Evolutionary conservation across 2,888 invertebrate species (phyloP), one percentile per base, ranked within the genome.

Genomic region (Lithophane leautieri): DNA sequence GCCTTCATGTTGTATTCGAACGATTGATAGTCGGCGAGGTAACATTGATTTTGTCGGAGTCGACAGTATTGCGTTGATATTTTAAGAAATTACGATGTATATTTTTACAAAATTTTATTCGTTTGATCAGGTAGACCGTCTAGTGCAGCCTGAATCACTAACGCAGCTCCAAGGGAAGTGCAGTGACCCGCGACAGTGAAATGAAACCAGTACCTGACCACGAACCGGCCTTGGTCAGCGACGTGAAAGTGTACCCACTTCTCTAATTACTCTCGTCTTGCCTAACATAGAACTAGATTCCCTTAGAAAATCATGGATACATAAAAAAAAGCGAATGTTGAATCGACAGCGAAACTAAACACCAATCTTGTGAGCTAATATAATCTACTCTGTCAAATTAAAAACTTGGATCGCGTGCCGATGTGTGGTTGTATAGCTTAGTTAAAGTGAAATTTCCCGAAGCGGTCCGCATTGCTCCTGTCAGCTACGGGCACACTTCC

Each of bases 131-230:
- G 61, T 56, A 63, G 28, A 58, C 68, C 34, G 52, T 50, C 56
- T 80, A 75, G 8, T 25, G 65, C 54, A 54, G 47, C 54, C 66
- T 68, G 68, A 73, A 76, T 78, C 66, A 69, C 68, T 71, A 69
- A 82, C 50, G 52, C 44, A 70, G 61, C 60, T 82, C 77, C 71
- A 79, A 83, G 73, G 66, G 80, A 88, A 89, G 94, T 92, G 92
- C 95, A 94, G 91, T 94, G 95, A 95, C 94, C 94, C 92, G 91
- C 84, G 90, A 90, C 91, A 92, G 94, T 92, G 94, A 94, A 95
- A 96, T 93, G 92, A 91, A 90, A 90, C 90, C 90, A 88, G 86
- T 90, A 91, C 90, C 89, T 92, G 93, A 92, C 85, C 90, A 90
- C 90, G 87, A 89, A 88, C 92, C 89, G 89, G 90, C 91, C 90